These are phyloP conservation scores for Gouania willdenowi DNA, from an alignment of 2,797 vertebrate genomes.

Conservation along the genomic window DNA sequence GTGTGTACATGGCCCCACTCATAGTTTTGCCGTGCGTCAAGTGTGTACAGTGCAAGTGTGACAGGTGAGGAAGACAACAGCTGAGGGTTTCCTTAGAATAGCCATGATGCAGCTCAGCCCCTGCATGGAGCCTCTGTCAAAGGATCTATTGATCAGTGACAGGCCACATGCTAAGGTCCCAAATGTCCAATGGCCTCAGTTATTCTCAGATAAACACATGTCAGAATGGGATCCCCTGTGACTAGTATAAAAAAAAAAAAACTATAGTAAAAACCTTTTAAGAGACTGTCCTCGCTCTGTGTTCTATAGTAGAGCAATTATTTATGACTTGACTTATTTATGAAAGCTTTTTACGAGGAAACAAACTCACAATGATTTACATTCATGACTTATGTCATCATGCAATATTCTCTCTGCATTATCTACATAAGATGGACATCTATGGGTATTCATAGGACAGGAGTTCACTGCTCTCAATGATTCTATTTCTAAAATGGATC, in stretches of 20 bases:
- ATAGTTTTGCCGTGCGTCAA: conserved; percentile 7
- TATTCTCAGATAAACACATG: conserved; percentile 47
- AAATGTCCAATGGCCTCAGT: conserved; percentile 25
- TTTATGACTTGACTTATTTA: not conserved
- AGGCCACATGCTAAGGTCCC: conserved; percentile 40
- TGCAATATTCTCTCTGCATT: conserved; percentile 25
- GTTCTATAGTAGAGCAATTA: not conserved
- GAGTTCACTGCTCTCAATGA: conserved; percentile 2
- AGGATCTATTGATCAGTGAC: conserved; percentile 49
- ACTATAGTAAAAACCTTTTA: conserved; percentile 35
- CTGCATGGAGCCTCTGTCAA: conserved; percentile 27
- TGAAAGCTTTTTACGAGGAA: conserved; percentile 17
- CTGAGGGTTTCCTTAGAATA: conserved; percentile 61
- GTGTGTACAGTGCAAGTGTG: conserved; percentile 25
- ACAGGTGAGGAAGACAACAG: conserved; percentile 60
- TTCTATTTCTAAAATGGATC: conserved; percentile 2
- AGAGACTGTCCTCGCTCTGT: conserved; percentile 2
- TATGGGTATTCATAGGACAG: conserved; percentile 22
- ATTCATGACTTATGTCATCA: conserved; percentile 46
- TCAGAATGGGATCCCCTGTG: conserved; percentile 5
- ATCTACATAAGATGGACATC: conserved; percentile 13
- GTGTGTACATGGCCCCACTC: conserved; percentile 2
- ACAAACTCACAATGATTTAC: conserved; percentile 38
- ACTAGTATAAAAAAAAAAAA: conserved; percentile 34
- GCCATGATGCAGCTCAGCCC: conserved; percentile 13